Base-by-base conservation (phyloP, 2,888 invertebrate species). In the Villa cingulata region DNA sequence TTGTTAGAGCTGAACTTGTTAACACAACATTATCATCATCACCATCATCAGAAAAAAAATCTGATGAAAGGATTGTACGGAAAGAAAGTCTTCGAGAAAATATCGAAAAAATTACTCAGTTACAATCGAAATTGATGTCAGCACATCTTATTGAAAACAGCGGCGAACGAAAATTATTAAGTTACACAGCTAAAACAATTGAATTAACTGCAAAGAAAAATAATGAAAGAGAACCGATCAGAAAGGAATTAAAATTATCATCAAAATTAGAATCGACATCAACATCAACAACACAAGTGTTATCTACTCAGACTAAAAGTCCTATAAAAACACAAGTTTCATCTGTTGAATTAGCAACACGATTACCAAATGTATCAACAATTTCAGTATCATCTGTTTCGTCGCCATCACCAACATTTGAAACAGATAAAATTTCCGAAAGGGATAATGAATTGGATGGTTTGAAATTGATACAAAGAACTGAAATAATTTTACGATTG, bases 401-500 rank as follows among this genome's bases (percentile, higher is more conserved):
- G 4, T 32, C 46, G 16, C 20, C 29, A 2, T 27, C 46, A 7
- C 12, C 46, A 17, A 32, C 39, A 32, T n/a, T 39, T 17, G 51
- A 56, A 39, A 48, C 53, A 18, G 52, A 52, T 12, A 46, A 48
- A 20, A 54, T 59, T 40, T 54, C 58, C 1, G 57, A 59, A 46
- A 56, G 58, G 53, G 60, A 59, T 45, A 52, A 53, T 10, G 59
- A 56, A 45, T 59, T 57, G 15, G 68, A 69, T 45, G 59, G 62
- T n/a, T 62, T 78, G 40, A 75, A 76, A 50, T 61, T 79, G 54
- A 71, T 80, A 53, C 79, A 80, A 60, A 70, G 79, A 57, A 77
- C 78, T 53, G 80, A 80, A 60, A 71, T 80, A 10, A 72, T 78
- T 18, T 63, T 80, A 19, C 71, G 77, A 54, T 77, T 80, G 2